Percentiles rank a stretch among this genome's conserved stretches.
Evolutionary conservation across 37 sponge, comb jelly and placozoan species (phyloP).

Genomic region (Beroe forskalii): DNA sequence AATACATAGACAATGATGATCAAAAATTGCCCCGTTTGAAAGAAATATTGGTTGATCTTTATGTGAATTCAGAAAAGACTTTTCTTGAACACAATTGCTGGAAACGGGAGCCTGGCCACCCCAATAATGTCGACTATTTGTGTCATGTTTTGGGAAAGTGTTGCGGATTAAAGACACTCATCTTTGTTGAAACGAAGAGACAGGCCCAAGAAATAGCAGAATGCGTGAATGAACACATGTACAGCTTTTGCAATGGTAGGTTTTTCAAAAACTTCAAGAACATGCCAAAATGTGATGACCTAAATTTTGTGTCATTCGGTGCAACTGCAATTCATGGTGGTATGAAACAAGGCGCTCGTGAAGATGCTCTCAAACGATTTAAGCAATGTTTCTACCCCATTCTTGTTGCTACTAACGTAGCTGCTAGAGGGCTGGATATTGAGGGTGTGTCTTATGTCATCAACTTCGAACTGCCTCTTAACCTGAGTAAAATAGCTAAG

Average conservation of each 20-base stretch:
- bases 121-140: not conserved
- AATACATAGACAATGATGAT: not conserved
- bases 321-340: conserved; percentile 61
- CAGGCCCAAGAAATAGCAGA: not conserved
- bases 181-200: not conserved
- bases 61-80: not conserved
- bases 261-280: not conserved
- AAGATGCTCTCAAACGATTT: conserved; percentile 83
- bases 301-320: not conserved
- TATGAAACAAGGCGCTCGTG: conserved; percentile 82
- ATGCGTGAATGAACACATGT: not conserved
- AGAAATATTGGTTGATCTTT: conserved; percentile 16
- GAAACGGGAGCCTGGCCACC: not conserved
- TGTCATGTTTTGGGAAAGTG: not conserved
- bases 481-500: not conserved
- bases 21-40: not conserved
- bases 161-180: not conserved
- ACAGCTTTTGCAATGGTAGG: not conserved
- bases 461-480: conserved; percentile 86
- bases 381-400: conserved; percentile 78
- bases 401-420: conserved; percentile 90
- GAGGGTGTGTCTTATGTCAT: conserved; percentile 88
- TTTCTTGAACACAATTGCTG: not conserved
- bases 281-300: not conserved
- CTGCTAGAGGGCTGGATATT: conserved; percentile 92